Conservation (phyloP, 37 sponge, comb jelly and placozoan genomes). For the Bolinopsis microptera region DNA sequence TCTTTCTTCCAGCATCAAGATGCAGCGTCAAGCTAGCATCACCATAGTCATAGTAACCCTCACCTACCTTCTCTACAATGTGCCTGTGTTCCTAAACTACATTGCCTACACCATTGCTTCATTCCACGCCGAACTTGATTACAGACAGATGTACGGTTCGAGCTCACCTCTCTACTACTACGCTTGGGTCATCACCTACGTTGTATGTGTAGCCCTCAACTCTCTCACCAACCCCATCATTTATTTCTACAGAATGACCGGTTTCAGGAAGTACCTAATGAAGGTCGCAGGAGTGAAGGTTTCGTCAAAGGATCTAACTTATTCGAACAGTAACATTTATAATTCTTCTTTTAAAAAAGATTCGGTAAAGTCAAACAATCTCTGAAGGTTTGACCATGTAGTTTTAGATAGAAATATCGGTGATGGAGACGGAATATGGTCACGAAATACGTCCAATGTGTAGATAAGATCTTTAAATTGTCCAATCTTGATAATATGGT, state of each 20-base stretch:
- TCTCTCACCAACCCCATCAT: background rate
- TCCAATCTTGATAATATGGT: too few relatives aligned
- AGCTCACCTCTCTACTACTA: background rate
- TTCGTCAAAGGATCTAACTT: background rate
- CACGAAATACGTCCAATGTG: too few relatives aligned
- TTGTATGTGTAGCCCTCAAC: background rate
- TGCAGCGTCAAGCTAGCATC: background rate
- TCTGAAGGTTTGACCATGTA: too few relatives aligned
- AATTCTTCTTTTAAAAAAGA: background rate
- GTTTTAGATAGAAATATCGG: too few relatives aligned
- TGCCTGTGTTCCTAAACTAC: background rate
- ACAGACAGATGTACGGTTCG: background rate
- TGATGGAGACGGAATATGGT: too few relatives aligned
- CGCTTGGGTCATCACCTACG: slow-evolving; percentile 10
- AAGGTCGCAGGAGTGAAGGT: background rate
- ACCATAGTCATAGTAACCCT: background rate
- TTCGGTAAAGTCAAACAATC: too few relatives aligned
- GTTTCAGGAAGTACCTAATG: background rate
- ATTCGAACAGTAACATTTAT: background rate
- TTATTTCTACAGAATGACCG: background rate
- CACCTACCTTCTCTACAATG: background rate
- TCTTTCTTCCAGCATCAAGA: background rate
- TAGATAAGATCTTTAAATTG: too few relatives aligned
- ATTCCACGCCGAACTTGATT: background rate
- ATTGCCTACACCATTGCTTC: background rate